These are phyloP conservation scores for Colossoma macropomum DNA, from an alignment of 2,113 vertebrate genomes.

Conservation along the genomic window DNA sequence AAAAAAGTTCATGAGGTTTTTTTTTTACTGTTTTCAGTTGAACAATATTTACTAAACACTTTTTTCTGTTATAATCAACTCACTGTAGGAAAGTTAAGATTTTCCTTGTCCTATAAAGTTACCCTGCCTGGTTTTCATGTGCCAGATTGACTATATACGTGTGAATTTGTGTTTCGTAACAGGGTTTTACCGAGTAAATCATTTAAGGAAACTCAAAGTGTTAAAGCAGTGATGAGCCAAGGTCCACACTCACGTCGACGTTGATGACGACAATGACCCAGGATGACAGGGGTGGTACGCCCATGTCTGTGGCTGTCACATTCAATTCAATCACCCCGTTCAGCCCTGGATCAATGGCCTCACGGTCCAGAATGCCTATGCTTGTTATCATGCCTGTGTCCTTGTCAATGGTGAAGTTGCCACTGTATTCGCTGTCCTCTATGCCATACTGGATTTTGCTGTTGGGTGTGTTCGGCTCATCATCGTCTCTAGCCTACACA, in stretches of 20 bases:
- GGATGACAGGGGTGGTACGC: constrained; percentile 63
- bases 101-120: too few species aligned
- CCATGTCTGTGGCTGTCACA: constrained; percentile 82
- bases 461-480: constrained; percentile 79
- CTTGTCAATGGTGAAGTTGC: constrained; percentile 83
- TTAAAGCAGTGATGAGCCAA: neutral
- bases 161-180: too few species aligned
- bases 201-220: too few species aligned
- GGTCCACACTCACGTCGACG: constrained; percentile 79
- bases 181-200: too few species aligned
- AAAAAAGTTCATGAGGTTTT: too few species aligned
- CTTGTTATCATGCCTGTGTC: constrained; percentile 75
- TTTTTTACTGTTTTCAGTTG: too few species aligned
- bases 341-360: constrained; percentile 74
- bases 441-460: constrained; percentile 80
- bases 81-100: too few species aligned
- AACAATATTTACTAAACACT: too few species aligned
- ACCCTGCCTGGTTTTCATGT: too few species aligned
- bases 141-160: too few species aligned
- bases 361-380: constrained; percentile 77
- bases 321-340: constrained; percentile 78
- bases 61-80: too few species aligned
- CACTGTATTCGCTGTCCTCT: constrained; percentile 71
- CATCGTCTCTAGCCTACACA: constrained; percentile 84
- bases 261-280: constrained; percentile 75